phyloP scores from a whole-genome alignment of 2,113 vertebrate genomes.

The Alaudala cheleensis region DNA sequence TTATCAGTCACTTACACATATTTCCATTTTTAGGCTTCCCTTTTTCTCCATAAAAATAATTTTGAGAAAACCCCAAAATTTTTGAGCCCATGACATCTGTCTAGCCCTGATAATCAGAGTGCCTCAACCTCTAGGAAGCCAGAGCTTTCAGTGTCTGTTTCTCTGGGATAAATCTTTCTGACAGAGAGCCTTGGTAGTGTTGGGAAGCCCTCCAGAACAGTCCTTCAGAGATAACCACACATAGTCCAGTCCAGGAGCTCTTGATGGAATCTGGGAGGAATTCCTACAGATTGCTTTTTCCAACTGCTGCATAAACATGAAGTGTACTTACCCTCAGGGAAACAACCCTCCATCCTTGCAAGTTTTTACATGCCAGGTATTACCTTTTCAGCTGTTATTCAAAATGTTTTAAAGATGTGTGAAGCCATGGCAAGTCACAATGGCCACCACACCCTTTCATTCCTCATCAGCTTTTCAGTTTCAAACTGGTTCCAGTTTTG shows the following conservation, averaged over 20 bases:
- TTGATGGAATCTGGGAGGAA: neutral
- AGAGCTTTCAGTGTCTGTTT: neutral
- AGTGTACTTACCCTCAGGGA: neutral
- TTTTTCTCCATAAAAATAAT: neutral
- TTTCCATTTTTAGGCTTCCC: neutral
- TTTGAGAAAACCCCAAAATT: neutral
- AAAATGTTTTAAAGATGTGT: neutral
- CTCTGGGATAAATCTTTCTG: neutral
- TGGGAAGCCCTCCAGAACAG: neutral
- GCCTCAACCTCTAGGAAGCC: neutral
- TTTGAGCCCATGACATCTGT: neutral
- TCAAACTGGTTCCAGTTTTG: neutral
- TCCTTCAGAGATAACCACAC: neutral
- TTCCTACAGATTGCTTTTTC: neutral
- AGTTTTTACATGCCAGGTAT: neutral
- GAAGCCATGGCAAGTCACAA: neutral
- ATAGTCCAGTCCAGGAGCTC: neutral
- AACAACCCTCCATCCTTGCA: neutral
- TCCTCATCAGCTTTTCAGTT: neutral
- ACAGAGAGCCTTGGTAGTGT: neutral
- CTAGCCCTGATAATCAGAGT: neutral
- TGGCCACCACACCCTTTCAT: rapidly evolving
- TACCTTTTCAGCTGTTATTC: neutral
- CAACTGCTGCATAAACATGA: neutral
- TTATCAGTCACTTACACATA: neutral